Conservation (phyloP, 2,113 vertebrate genomes). For the Psophia crepitans region DNA sequence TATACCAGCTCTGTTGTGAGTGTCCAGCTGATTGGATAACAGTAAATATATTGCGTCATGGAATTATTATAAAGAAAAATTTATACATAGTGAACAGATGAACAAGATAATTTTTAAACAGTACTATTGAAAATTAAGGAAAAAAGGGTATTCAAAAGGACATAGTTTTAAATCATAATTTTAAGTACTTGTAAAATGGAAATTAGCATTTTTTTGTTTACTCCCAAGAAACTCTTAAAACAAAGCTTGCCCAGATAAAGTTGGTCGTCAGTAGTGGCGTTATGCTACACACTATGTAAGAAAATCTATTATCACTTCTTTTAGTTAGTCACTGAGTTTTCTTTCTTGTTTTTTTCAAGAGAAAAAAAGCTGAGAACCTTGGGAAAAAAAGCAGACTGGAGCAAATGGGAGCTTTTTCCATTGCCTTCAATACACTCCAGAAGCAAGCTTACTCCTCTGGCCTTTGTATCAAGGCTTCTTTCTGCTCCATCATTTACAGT, state of each 20-base stretch:
- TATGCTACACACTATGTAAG: not conserved
- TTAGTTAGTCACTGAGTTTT: not conserved
- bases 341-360: not conserved
- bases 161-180: not conserved
- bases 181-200: not conserved
- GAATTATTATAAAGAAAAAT: not conserved
- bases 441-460: not conserved
- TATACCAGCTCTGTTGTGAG: not conserved
- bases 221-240: not conserved
- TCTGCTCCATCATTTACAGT: not conserved
- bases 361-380: not conserved
- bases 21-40: not conserved
- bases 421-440: not conserved
- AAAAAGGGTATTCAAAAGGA: not conserved
- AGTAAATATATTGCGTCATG: not conserved
- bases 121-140: not conserved
- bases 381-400: not conserved
- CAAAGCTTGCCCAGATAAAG: not conserved
- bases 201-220: not conserved
- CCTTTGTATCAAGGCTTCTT: not conserved
- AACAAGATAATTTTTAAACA: not conserved
- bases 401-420: not conserved
- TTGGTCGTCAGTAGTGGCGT: not conserved
- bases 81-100: not conserved
- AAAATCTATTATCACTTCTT: not conserved